These are phyloP conservation scores for Scaptomyza hsui DNA, from an alignment of 1,140 invertebrate species.

Conservation along the genomic window DNA sequence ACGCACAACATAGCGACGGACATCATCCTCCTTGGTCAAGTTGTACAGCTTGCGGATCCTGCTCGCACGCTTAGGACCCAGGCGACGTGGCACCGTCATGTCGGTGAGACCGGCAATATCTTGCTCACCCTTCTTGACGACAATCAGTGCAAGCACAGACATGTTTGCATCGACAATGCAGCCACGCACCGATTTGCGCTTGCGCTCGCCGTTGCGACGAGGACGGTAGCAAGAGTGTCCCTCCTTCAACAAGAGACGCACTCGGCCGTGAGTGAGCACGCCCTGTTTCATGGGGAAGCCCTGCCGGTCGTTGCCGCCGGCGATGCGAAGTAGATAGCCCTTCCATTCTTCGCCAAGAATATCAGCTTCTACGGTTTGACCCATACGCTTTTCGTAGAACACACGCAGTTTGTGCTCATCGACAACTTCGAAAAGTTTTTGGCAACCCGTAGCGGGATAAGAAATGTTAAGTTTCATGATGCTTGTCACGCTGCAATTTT, in stretches of 20 bases:
- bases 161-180: conserved; percentile 99
- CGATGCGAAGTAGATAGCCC: conserved; percentile 97
- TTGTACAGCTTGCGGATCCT: conserved; percentile 99
- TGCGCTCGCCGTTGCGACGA: conserved; percentile 97
- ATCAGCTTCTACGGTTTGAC: conserved; percentile 97
- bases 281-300: conserved; percentile 99
- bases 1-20: conserved; percentile 97
- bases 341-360: conserved; percentile 99
- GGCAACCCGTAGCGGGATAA: conserved; percentile 98
- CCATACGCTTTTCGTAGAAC: conserved; percentile 99
- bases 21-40: conserved; percentile 98
- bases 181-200: conserved; percentile 98
- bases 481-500: no score
- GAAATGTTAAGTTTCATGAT: conserved; percentile 96
- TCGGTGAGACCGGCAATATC: conserved; percentile 99
- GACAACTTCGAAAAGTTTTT: conserved; percentile 98
- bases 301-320: conserved; percentile 99
- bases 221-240: conserved; percentile 99
- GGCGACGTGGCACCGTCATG: conserved; percentile 94
- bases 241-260: conserved; percentile 96
- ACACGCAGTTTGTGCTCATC: conserved; percentile 99
- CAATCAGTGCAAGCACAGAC: conserved; percentile 95
- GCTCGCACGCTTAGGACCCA: conserved; percentile 98
- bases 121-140: conserved; percentile 97
- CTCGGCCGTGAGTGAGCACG: conserved; percentile 97